phyloP scores from a whole-genome alignment of 2,113 vertebrate species.

The Ceyx cyanopectus region DNA sequence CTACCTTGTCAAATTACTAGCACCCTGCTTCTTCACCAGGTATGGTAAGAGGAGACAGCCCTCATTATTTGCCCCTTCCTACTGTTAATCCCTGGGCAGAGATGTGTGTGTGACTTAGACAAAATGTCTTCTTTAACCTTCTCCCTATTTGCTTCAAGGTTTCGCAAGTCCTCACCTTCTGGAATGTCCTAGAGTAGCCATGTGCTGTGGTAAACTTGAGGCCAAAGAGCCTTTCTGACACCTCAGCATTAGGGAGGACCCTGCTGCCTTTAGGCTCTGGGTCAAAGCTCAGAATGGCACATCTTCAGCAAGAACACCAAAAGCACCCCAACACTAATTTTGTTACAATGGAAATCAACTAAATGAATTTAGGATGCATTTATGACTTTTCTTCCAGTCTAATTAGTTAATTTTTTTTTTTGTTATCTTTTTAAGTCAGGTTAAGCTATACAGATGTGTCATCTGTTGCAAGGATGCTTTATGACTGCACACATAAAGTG shows the following conservation, averaged over 20 bases:
- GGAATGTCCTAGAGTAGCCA: background rate
- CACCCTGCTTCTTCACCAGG: background rate
- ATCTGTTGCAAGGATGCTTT: background rate
- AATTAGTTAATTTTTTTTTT: background rate
- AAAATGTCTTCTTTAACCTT: background rate
- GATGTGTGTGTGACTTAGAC: background rate
- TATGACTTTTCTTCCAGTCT: background rate
- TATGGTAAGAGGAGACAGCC: background rate
- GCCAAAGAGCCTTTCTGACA: background rate
- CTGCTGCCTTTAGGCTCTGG: background rate
- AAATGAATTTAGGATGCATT: accelerated
- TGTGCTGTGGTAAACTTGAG: background rate
- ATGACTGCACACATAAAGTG: background rate
- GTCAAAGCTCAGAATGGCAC: accelerated
- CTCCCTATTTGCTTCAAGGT: background rate
- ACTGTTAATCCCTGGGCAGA: background rate
- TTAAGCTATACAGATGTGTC: background rate
- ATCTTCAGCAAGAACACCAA: background rate
- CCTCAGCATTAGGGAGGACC: background rate
- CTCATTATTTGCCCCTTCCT: background rate
- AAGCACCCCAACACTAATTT: background rate
- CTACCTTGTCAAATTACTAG: background rate
- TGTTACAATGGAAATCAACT: background rate
- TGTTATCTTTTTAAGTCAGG: background rate
- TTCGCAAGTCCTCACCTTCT: background rate